Evolutionary conservation across 92 coral and sea anemone genomes (phyloP).

Genomic region (Diadumene lineata): DNA sequence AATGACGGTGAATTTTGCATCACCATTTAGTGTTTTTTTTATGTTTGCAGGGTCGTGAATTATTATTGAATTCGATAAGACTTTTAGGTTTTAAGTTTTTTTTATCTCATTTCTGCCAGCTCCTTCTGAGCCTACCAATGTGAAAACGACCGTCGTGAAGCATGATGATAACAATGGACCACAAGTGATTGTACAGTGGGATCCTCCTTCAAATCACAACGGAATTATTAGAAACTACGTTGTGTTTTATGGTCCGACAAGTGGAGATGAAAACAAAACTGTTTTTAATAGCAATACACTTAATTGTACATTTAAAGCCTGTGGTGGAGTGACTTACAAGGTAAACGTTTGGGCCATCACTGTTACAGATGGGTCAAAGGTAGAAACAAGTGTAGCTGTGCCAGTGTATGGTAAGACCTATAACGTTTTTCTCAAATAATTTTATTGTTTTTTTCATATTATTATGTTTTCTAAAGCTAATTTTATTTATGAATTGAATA

Average conservation of each 20-base stretch:
- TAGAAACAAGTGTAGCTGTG: not conserved
- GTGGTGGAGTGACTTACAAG: not conserved
- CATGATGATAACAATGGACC: conserved; percentile 1
- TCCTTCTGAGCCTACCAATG: conserved; percentile 15
- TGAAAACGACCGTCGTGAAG: not conserved
- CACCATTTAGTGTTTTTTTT: too few relatives aligned
- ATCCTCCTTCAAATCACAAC: not conserved
- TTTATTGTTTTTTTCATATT: too few relatives aligned
- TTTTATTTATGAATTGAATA: too few relatives aligned
- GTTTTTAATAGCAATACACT: not conserved
- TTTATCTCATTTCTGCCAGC: not conserved
- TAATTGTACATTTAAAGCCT: not conserved
- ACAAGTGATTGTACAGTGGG: conserved; percentile 1
- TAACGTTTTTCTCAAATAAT: too few relatives aligned
- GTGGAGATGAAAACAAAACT: not conserved
- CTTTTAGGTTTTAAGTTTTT: not conserved
- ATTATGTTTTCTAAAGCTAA: too few relatives aligned
- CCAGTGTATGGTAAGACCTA: not conserved
- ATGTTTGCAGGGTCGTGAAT: too few relatives aligned
- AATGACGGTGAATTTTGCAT: too few relatives aligned
- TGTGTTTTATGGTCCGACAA: conserved; percentile 1
- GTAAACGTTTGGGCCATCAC: not conserved
- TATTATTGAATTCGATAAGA: not conserved
- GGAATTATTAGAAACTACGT: conserved; percentile 2
- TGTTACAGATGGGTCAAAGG: not conserved